Evolutionary conservation across 2,113 vertebrate species (phyloP).

Genomic region (Nicator chloris): DNA sequence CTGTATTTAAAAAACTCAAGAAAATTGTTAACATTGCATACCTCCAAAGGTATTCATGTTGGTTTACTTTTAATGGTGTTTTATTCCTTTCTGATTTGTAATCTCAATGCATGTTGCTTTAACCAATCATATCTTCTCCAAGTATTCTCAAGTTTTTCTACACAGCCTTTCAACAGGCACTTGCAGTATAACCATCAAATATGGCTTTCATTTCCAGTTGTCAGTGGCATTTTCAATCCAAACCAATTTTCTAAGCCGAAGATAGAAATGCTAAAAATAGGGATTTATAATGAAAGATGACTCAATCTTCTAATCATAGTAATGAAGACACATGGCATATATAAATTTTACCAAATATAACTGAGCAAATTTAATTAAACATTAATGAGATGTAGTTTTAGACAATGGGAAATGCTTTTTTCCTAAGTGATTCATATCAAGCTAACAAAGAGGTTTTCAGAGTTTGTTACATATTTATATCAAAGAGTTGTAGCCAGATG

Average conservation of each 20-base stretch:
- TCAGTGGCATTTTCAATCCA: slow-evolving; percentile 17
- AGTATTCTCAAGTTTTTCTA: background rate
- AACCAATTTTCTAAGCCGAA: background rate
- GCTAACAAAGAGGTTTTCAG: background rate
- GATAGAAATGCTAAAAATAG: slow-evolving; percentile 3
- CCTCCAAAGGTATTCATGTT: background rate
- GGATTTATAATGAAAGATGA: background rate
- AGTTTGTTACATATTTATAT: background rate
- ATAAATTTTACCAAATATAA: background rate
- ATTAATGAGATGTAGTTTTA: background rate
- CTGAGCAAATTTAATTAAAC: background rate
- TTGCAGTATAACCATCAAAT: slow-evolving; percentile 1
- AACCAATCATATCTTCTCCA: background rate
- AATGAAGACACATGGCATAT: background rate
- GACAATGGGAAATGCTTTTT: background rate
- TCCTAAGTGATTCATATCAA: background rate
- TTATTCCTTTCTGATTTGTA: background rate
- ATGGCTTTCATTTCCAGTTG: slow-evolving; percentile 21
- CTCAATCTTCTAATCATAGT: background rate
- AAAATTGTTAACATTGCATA: background rate
- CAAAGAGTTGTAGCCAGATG: background rate
- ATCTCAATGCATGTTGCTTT: background rate
- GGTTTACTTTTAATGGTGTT: background rate
- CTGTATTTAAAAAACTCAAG: background rate
- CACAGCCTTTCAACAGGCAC: background rate